Conservation (phyloP, 2,113 vertebrate species). For the Oryzias celebensis region DNA sequence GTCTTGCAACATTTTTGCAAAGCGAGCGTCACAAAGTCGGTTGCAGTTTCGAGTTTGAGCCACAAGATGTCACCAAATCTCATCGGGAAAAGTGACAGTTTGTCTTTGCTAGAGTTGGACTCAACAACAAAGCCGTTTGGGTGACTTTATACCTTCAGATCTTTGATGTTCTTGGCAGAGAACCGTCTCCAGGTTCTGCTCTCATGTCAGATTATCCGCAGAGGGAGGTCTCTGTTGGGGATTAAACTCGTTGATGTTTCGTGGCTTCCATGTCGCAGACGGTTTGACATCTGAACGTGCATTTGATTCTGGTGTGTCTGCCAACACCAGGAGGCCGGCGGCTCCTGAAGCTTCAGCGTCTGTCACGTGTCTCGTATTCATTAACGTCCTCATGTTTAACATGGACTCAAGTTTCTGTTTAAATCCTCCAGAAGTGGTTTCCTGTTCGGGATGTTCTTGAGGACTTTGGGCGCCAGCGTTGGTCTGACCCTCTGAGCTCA, state of each 20-base stretch:
- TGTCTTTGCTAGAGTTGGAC: rapidly evolving
- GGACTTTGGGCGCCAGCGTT: background rate
- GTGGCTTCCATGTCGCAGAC: background rate
- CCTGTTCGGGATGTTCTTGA: background rate
- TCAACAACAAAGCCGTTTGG: background rate
- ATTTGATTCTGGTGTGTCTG: conserved; percentile 3
- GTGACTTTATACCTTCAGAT: background rate
- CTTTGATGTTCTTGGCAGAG: no score
- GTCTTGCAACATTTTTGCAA: no score
- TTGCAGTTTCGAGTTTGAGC: no score
- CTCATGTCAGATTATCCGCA: no score
- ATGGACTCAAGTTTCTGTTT: no score
- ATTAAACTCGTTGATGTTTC: background rate
- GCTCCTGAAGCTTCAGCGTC: no score
- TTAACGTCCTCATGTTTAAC: no score
- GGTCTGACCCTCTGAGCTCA: conserved; percentile 27
- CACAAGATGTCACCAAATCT: no score
- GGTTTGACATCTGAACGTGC: background rate
- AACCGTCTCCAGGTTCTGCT: no score
- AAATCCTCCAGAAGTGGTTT: background rate
- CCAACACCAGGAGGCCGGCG: conserved; percentile 1
- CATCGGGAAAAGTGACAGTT: no score
- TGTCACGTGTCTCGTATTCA: no score
- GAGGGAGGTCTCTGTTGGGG: background rate
- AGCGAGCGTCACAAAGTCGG: no score